phyloP scores from a whole-genome alignment of 1,140 invertebrate genomes.

The Bombus cullumanus region DNA sequence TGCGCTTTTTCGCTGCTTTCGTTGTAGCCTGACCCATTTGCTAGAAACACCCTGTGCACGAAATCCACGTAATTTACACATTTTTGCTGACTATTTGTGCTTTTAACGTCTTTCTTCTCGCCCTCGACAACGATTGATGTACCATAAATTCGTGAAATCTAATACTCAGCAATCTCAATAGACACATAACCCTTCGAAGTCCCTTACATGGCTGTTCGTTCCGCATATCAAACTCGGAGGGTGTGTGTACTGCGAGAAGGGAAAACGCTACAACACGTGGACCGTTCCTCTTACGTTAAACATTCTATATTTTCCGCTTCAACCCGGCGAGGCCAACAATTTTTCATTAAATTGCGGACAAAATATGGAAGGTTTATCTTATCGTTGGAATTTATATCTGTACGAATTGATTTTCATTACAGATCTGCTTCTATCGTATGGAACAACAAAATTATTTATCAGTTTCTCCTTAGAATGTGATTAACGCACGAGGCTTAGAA shows the following conservation, averaged over 20 bases:
- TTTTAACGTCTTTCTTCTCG: not conserved
- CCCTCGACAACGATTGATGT: not conserved
- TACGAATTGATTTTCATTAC: no score
- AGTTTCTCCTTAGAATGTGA: no score
- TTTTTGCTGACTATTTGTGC: not conserved
- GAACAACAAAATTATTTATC: no score
- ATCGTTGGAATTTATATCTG: no score
- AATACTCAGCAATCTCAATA: not conserved
- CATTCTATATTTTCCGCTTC: no score
- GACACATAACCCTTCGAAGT: not conserved
- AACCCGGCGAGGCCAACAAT: not conserved
- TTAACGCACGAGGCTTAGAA: rapidly evolving
- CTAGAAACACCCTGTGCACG: no score
- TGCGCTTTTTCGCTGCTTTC: no score
- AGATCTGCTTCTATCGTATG: no score
- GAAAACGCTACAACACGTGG: no score
- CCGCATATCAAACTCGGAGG: not conserved
- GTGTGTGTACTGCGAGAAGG: no score
- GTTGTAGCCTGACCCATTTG: no score
- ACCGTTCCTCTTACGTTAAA: no score
- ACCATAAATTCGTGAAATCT: not conserved
- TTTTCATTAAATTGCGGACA: not conserved
- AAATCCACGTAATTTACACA: not conserved
- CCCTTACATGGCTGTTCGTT: not conserved
- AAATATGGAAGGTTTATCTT: not conserved